Evolutionary conservation across 2,113 vertebrate species (phyloP), one percentile per base, ranked within the genome.

Genomic region (Thunnus maccoyii): DNA sequence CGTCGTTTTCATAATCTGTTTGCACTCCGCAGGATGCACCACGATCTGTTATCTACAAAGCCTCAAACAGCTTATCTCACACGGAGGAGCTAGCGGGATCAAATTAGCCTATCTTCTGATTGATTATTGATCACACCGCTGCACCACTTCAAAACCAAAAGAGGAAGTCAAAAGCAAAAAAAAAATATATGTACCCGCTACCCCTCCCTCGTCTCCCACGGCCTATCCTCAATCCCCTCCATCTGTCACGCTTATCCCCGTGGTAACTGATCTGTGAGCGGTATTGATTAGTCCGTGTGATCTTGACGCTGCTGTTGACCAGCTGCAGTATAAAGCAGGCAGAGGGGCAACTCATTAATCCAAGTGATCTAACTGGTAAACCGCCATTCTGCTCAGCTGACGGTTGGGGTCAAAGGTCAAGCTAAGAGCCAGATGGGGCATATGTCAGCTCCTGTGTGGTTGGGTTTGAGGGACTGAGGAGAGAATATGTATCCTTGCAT

Each of bases 401-500:
- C 52, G 41, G 72, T 55, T 58, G 55, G 68, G 86, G 85, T 91
- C 84, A 90, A 85, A 89, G 89, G 78, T 91, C 88, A 89, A 71
- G 27, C 72, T 44, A 52, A 58, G 47, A 82, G 71, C 76, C 88
- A 89, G 80, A 85, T 86, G 85, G 90, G 86, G 60, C 70, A 75
- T 78, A 50, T 41, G 72, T 83, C 72, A 51, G 18, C n/a, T 48
- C 61, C 41, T 72, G 69, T 44, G 78, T 3, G 22, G 41, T 62
- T 69, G 51, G 22, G 80, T 12, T 50, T 70, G 68, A 17, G 48
- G 12, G 36, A 56, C 5, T 55, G 20, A 63, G 47, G 48, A 70
- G 63, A 25, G 1, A 20, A 62, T n/a, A 51, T 20, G 5, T 10
- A 30, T 52, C 60, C 61, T 16, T 57, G 55, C 8, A 50, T 69